These are phyloP conservation scores for Pseudopodoces humilis DNA, from an alignment of 2,113 vertebrate species.

Conservation along the genomic window DNA sequence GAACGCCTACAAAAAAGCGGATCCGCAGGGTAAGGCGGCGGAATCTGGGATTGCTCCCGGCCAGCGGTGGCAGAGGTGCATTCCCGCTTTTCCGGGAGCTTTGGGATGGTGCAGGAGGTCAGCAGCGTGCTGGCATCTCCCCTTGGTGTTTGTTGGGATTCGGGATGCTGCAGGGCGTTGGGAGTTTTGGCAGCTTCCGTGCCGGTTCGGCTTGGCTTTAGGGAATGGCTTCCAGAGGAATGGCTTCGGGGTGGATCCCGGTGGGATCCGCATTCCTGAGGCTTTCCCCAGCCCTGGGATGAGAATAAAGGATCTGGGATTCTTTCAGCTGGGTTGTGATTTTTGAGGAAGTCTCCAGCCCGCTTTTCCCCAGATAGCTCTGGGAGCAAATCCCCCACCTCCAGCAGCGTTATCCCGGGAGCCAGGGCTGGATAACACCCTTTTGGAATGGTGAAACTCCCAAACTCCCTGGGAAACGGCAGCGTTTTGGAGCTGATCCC, in stretches of 20 bases:
- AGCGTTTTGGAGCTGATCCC: fast-evolving
- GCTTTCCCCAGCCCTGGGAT: not conserved
- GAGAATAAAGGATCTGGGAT: not conserved
- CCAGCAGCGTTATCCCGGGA: not conserved
- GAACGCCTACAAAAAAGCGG: slow-evolving; percentile 95
- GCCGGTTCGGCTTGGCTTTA: not conserved
- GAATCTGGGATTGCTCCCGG: not conserved
- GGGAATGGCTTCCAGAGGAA: not conserved
- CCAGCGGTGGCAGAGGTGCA: not conserved
- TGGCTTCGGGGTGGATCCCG: not conserved
- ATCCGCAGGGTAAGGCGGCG: slow-evolving; percentile 86
- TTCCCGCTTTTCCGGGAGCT: not conserved
- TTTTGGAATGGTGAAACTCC: too few species aligned
- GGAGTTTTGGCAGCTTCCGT: not conserved
- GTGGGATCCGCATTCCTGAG: fast-evolving
- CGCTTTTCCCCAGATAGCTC: not conserved
- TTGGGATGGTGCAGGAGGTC: not conserved
- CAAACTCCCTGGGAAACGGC: not conserved
- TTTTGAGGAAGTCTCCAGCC: not conserved
- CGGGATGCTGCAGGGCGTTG: not conserved
- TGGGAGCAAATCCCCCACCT: not conserved
- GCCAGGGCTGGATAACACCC: not conserved
- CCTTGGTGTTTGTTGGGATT: not conserved
- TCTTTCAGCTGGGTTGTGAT: not conserved
- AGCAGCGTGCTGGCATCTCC: not conserved